Conservation (phyloP, 2,797 vertebrate species). For the Taenioides sp. region DNA sequence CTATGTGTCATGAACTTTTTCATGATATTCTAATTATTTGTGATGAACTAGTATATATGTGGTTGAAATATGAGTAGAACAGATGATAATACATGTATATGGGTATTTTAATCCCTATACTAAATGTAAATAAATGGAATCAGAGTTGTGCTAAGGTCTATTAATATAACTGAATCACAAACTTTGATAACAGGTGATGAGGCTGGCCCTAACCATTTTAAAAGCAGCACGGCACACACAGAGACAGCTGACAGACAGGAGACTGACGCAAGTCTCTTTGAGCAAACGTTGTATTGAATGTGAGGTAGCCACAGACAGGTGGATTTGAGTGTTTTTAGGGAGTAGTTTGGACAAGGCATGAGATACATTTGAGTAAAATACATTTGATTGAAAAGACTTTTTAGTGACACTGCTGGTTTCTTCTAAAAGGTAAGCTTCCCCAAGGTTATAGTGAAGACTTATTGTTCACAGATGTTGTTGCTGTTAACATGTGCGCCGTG, state of each 20-base stretch:
- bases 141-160: constrained; percentile 1
- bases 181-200: constrained; percentile 19
- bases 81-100: constrained; percentile 17
- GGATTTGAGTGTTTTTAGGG: constrained; percentile 69
- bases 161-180: neutral
- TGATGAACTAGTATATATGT: constrained; percentile 7
- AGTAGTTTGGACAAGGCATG: constrained; percentile 71
- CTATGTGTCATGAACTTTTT: too few species aligned
- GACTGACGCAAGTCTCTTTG: constrained; percentile 34
- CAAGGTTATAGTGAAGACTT: constrained; percentile 35
- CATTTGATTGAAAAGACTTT: constrained; percentile 29
- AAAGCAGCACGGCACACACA: constrained; percentile 36
- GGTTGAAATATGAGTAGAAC: constrained; percentile 39
- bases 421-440: constrained; percentile 65
- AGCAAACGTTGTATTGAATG: constrained; percentile 49
- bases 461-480: constrained; percentile 27
- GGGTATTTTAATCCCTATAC: constrained; percentile 15
- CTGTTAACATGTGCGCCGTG: constrained; percentile 44
- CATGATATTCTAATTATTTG: too few species aligned
- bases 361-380: constrained; percentile 56
- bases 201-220: constrained; percentile 2
- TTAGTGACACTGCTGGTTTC: constrained; percentile 50
- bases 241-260: constrained; percentile 53
- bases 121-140: constrained; percentile 27
- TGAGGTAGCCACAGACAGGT: constrained; percentile 64